A percentile compares a stretch with the other conserved stretches of the same genome.
These are phyloP conservation scores for Drosophila pectinifera DNA, from an alignment of 1,140 invertebrate species.

Conservation along the genomic window DNA sequence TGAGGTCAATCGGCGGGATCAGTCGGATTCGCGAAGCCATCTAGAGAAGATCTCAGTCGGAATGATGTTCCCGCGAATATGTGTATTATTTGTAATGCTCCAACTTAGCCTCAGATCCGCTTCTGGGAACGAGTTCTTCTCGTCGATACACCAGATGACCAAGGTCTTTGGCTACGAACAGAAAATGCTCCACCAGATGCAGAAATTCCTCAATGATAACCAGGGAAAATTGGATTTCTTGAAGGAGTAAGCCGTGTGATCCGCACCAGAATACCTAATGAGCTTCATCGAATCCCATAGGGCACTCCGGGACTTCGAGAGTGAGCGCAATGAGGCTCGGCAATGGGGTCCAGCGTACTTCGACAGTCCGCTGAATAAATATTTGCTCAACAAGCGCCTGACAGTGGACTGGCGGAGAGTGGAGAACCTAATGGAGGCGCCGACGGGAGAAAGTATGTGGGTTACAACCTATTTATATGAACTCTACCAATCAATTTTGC, in stretches of 20 bases:
- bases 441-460: slow-evolving; percentile 69
- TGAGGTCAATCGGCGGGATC: slow-evolving; percentile 48
- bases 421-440: slow-evolving; percentile 87
- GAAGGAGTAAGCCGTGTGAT: slow-evolving; percentile 57
- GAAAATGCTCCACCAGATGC: slow-evolving; percentile 61
- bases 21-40: slow-evolving; percentile 40
- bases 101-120: not conserved
- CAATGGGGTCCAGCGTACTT: slow-evolving; percentile 90
- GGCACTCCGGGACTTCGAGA: slow-evolving; percentile 87
- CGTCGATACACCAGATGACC: slow-evolving; percentile 70
- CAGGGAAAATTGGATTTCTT: slow-evolving; percentile 78
- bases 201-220: slow-evolving; percentile 70
- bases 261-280: slow-evolving; percentile 7
- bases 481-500: slow-evolving; percentile 12
- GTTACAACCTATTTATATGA: slow-evolving; percentile 5
- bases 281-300: slow-evolving; percentile 70
- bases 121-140: slow-evolving; percentile 62
- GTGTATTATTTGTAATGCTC: slow-evolving; percentile 1
- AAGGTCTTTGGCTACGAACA: slow-evolving; percentile 65
- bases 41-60: slow-evolving; percentile 29
- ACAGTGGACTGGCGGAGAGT: slow-evolving; percentile 93
- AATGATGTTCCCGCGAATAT: slow-evolving; percentile 25
- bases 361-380: slow-evolving; percentile 96
- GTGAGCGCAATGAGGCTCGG: slow-evolving; percentile 89
- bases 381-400: slow-evolving; percentile 94